Base-by-base conservation (phyloP, 53 echinoderm and acorn worm genomes). In the Glandiceps talaboti region DNA sequence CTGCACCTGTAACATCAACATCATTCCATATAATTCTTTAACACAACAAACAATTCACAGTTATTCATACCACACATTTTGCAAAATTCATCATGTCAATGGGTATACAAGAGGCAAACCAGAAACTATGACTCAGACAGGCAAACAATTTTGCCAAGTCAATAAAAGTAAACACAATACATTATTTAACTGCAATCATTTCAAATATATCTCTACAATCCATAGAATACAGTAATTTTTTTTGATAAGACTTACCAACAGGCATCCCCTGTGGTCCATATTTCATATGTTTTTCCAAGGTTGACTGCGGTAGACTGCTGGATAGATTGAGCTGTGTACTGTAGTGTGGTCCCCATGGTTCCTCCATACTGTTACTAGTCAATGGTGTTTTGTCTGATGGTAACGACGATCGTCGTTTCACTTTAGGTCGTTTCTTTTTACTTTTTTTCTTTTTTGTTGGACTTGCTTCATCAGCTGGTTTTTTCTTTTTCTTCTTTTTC, bases 211-310 rank as follows among this genome's bases (percentile, higher is more conserved):
- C n/a, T n/a, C n/a, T n/a, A n/a, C n/a, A n/a, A n/a, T n/a, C n/a
- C n/a, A n/a, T n/a, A n/a, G n/a, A 45, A 20, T 45, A 45, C 64
- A 45, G 64, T 45, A 12, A 20, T 20, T 45, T 6, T 45, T 45
- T 45, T 45, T 45, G 64, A 20, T 45, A 20, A 45, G 20, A 20
- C 64, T 45, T 45, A 45, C 64, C 64, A 45, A 20, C 6, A 12
- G 64, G 64, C 6, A 45, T 45, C 20, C 64, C 64, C 6, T 45
- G 64, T 45, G 6, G 64, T 45, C 64, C 20, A 6, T 12, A 45
- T 45, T 20, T 45, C 64, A 97, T 87, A 73, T 97, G 97, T 79
- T 97, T 93, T 81, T 97, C 97, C 27, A 97, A 80, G 82, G 88
- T 91, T 1, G 97, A 92, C 89, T 97, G 85, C 29, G 97, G 89